Base-by-base conservation (phyloP, 1,140 invertebrate species). In the Phortica variegata region DNA sequence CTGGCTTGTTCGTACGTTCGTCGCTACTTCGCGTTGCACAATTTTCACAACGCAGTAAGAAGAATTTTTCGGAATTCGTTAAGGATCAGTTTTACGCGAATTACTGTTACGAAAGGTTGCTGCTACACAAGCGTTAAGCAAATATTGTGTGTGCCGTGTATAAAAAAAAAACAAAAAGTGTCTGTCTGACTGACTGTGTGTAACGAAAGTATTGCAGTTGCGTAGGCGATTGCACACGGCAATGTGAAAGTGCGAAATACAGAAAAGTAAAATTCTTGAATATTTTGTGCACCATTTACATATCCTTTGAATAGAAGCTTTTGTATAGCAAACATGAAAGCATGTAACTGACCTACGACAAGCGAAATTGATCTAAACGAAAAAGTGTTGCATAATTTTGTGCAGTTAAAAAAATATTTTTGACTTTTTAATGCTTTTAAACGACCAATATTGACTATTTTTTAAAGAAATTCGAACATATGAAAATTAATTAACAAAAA, bases 71-170 rank as follows among this genome's bases (percentile, higher is more conserved):
- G 63, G 65, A 68, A 68, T 69, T 65, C 61, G 65, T 61, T 63
- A 70, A 73, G 70, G 70, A 73, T 73, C 70, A 73, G 70, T 73
- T 73, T 73, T 68, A 56, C 70, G 70, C 70, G 70, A 73, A 73
- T 68, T 73, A 73, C 70, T 58, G 65, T 65, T 56, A 73, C 61
- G 70, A 73, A 65, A 73, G 70, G 70, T 73, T 68, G 70, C 63
- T 57, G 53, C 47, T 52, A 46, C 53, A 61, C 60, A 65, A 63
- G 65, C 54, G 51, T 68, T 44, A 47, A 59, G 43, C 33, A 60
- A 68, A 63, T 49, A 63, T 40, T 43, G 40, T 43, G 31, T 43
- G 31, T 48, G 20, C 52, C 31, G 23, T 43, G 21, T 46, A 40
- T 55, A n/a, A n/a, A n/a, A n/a, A n/a, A n/a, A n/a, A n/a, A n/a